phyloP scores from a whole-genome alignment of 2,888 invertebrate genomes.

The Dicranocentrus wangi region DNA sequence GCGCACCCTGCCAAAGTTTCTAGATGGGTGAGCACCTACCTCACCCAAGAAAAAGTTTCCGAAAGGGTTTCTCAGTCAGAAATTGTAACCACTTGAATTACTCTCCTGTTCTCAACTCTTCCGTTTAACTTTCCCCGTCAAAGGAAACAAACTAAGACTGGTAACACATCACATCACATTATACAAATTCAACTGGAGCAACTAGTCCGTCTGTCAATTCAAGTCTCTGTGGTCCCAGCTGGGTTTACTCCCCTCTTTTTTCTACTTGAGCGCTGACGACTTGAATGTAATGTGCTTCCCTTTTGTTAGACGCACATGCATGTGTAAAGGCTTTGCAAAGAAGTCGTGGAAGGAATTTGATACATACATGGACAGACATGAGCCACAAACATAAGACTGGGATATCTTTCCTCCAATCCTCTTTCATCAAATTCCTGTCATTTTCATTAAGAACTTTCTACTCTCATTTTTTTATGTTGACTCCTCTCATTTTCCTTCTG shows the following conservation, averaged over 20 bases:
- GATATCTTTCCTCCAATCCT: constrained; percentile 42
- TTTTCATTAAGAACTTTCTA: constrained; percentile 54
- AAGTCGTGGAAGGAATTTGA: not conserved
- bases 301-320: not conserved
- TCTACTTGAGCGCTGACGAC: constrained; percentile 33
- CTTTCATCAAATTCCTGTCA: constrained; percentile 58
- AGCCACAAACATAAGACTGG: too few species aligned
- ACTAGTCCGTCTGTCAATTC: constrained; percentile 55
- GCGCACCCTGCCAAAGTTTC: too few species aligned
- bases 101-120: constrained; percentile 12
- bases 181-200: constrained; percentile 48
- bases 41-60: too few species aligned
- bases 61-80: constrained; percentile 8
- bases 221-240: constrained; percentile 43
- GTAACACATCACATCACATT: constrained; percentile 41
- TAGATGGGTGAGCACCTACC: too few species aligned
- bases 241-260: constrained; percentile 28
- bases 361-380: not conserved
- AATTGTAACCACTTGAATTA: constrained; percentile 52
- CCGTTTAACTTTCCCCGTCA: constrained; percentile 50
- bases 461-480: constrained; percentile 40
- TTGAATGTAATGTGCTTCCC: not conserved
- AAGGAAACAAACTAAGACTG: constrained; percentile 40
- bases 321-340: not conserved
- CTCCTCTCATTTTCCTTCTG: too few species aligned